Evolutionary conservation across 1,140 invertebrate species (phyloP), one percentile per base, ranked within the genome.

Genomic region (Drosophila grimshawi): DNA sequence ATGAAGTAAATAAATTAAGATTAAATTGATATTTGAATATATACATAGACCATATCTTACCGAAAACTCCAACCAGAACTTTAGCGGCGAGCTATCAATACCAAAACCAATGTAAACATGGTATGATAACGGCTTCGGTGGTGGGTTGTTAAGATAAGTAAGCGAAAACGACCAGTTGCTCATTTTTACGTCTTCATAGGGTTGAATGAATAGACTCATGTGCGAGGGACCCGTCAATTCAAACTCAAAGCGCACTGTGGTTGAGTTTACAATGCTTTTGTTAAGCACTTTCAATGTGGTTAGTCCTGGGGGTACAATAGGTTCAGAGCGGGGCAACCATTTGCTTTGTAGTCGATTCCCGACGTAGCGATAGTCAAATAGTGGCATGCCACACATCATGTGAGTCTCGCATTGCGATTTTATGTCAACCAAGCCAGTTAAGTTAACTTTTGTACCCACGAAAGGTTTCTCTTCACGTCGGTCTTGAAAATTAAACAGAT

Each of bases 311-410:
- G 53, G 63, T 4, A 66, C 69, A 2, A 90, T 60, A 3, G 80
- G 63, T 2, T 74, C 48, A 32, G 63, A 35, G 1, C 80, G 78
- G 0, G 83, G 76, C 29, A 91, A n/a, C 83, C 83, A 91, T 3
- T 55, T 62, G 3, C 53, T 76, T 11, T 78, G 41, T 2, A 59
- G 49, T 4, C 76, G 59, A 5, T 53, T 56, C 30, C 5, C 45
- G 5, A 74, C 66, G 61, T 51, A 80, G 32, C 78, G 79, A 56
- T 95, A 95, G 76, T 96, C 94, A 66, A 95, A 94, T 90, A 95
- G 96, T 19, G 96, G 96, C 83, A 96, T 91, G 2, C 96, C 96
- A 91, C 96, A 97, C 77, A 95, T 95, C 46, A 96, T 93, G 80
- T 95, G 94, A 60, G 94, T 93, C 35, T 94, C 88, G 81, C 96